phyloP scores from a whole-genome alignment of 2,113 vertebrate genomes.

The Muscicapa adusta region DNA sequence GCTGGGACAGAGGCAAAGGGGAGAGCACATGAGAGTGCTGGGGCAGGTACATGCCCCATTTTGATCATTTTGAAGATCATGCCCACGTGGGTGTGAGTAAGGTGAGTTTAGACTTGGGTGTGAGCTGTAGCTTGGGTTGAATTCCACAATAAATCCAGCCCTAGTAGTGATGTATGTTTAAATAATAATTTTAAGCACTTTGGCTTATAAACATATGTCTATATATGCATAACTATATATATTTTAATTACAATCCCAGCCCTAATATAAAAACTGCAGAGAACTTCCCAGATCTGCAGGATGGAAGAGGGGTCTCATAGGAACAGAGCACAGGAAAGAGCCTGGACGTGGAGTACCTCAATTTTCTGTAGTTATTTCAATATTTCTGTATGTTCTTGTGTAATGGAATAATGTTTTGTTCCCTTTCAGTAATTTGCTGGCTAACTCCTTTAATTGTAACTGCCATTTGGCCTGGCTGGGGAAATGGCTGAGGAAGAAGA shows the following conservation, averaged over 20 bases:
- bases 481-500: constrained; percentile 91
- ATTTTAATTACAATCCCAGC: not conserved
- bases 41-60: not conserved
- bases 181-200: not conserved
- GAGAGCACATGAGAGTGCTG: not conserved
- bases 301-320: not conserved
- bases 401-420: constrained; percentile 6
- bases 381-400: not conserved
- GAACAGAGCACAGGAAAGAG: not conserved
- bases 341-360: not conserved
- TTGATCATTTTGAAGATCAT: not conserved
- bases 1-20: not conserved
- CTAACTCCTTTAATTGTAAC: constrained; percentile 96
- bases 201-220: not conserved
- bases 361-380: not conserved
- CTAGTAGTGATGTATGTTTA: not conserved
- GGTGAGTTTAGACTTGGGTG: not conserved
- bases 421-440: constrained; percentile 87
- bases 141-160: not conserved
- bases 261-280: not conserved
- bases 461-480: constrained; percentile 97
- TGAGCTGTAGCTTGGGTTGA: not conserved
- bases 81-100: accelerated
- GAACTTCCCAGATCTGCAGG: not conserved
- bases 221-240: not conserved